These are phyloP conservation scores for Alcis repandata DNA, from an alignment of 2,888 invertebrate genomes.

Conservation along the genomic window DNA sequence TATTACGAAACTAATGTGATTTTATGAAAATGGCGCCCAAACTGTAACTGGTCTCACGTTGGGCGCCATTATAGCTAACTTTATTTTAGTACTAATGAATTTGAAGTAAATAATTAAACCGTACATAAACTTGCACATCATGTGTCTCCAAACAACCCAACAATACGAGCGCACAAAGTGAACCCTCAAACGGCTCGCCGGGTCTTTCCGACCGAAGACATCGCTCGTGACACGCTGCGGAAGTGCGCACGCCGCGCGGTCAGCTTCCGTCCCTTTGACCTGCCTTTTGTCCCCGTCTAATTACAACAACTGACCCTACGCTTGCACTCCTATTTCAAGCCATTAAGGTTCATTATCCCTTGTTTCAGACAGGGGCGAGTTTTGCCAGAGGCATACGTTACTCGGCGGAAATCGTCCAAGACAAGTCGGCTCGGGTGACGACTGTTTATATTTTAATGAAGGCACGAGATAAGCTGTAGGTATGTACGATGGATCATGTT, in stretches of 20 bases:
- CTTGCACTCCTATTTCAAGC: slow-evolving; percentile 44
- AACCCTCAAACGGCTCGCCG: slow-evolving; percentile 59
- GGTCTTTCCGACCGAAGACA: slow-evolving; percentile 71
- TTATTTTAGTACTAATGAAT: not conserved
- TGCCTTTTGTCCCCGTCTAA: slow-evolving; percentile 73
- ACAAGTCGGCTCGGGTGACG: slow-evolving; percentile 56
- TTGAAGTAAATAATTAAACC: slow-evolving; percentile 4
- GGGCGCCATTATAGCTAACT: slow-evolving; percentile 14
- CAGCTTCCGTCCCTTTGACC: slow-evolving; percentile 83
- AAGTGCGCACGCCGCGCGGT: slow-evolving; percentile 76
- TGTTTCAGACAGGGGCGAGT: slow-evolving; percentile 47
- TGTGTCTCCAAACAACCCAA: slow-evolving; percentile 43
- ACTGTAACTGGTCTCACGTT: slow-evolving; percentile 1
- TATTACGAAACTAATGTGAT: not conserved
- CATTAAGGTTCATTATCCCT: slow-evolving; percentile 54
- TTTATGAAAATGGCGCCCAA: slow-evolving; percentile 5
- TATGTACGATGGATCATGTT: slow-evolving; percentile 42
- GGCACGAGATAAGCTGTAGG: slow-evolving; percentile 36
- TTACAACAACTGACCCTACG: slow-evolving; percentile 61
- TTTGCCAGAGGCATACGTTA: slow-evolving; percentile 61
- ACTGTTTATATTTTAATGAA: slow-evolving; percentile 57
- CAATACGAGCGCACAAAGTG: slow-evolving; percentile 47
- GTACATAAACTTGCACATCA: slow-evolving; percentile 8
- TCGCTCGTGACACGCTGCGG: slow-evolving; percentile 67
- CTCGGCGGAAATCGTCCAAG: slow-evolving; percentile 74